These are phyloP conservation scores for Pogonus chalceus DNA, from an alignment of 1,140 invertebrate species.

Conservation along the genomic window DNA sequence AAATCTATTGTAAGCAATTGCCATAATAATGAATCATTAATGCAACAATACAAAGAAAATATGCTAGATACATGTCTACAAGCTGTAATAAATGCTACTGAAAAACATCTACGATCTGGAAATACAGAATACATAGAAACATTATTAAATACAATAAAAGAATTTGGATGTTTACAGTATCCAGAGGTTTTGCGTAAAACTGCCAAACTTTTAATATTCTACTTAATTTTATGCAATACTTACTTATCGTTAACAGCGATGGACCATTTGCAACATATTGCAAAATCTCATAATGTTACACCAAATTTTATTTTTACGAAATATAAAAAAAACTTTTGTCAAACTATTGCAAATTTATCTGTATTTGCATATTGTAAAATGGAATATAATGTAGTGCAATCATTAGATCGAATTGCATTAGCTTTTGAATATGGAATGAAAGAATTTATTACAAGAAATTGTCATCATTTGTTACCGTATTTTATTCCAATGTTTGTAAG, in stretches of 20 bases:
- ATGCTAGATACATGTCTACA: slow-evolving; percentile 42
- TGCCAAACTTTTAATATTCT: background rate
- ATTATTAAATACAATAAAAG: slow-evolving; percentile 41
- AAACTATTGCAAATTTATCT: slow-evolving; percentile 45
- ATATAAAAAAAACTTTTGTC: slow-evolving; percentile 55
- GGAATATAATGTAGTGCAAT: slow-evolving; percentile 37
- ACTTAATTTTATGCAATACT: background rate
- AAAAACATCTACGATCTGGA: slow-evolving; percentile 39
- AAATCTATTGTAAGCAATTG: slow-evolving; percentile 27
- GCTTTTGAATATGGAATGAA: slow-evolving; percentile 49
- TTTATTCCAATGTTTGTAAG: slow-evolving; percentile 45
- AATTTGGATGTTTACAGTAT: slow-evolving; percentile 37
- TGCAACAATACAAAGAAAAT: slow-evolving; percentile 34
- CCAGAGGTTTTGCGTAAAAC: background rate
- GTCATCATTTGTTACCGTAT: slow-evolving; percentile 47
- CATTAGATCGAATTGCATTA: slow-evolving; percentile 40
- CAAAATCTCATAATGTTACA: slow-evolving; percentile 42
- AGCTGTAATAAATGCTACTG: slow-evolving; percentile 37
- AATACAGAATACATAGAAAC: slow-evolving; percentile 43
- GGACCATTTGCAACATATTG: slow-evolving; percentile 18
- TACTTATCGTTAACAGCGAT: background rate
- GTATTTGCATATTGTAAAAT: slow-evolving; percentile 32
- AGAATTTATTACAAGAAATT: slow-evolving; percentile 48
- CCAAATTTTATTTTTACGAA: slow-evolving; percentile 52
- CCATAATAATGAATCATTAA: slow-evolving; percentile 23